Conservation (phyloP, 2,113 vertebrate genomes). For the Coracopsis vasa region DNA sequence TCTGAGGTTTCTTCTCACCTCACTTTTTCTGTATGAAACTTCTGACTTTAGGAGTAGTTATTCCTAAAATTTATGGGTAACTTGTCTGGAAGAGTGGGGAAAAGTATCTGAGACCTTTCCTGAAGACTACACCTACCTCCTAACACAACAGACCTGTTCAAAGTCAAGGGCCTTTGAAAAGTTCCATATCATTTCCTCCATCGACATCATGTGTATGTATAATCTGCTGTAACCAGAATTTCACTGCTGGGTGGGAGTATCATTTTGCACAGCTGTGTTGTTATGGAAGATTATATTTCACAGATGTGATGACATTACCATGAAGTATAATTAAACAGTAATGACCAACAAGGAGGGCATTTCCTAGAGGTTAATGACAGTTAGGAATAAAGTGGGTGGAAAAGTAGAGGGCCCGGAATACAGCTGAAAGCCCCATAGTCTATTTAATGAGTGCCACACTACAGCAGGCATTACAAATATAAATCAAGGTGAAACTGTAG, state of each 20-base stretch:
- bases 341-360: constrained; percentile 1
- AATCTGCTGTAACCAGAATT: background rate
- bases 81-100: background rate
- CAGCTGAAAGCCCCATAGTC: background rate
- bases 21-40: background rate
- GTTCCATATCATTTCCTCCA: background rate
- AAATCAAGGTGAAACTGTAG: background rate
- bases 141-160: background rate
- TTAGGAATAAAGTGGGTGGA: background rate
- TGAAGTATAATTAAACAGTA: constrained; percentile 29
- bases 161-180: background rate
- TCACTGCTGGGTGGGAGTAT: background rate
- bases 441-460: background rate
- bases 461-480: background rate
- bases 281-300: background rate
- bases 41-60: background rate
- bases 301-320: constrained; percentile 28
- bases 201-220: background rate
- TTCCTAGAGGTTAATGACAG: constrained; percentile 46
- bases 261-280: constrained; percentile 24
- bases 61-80: background rate
- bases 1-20: constrained; percentile 20
- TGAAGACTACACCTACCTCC: background rate
- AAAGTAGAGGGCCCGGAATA: background rate
- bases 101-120: background rate